phyloP scores from a whole-genome alignment of 2,797 vertebrate genomes.

The Varecia variegata region DNA sequence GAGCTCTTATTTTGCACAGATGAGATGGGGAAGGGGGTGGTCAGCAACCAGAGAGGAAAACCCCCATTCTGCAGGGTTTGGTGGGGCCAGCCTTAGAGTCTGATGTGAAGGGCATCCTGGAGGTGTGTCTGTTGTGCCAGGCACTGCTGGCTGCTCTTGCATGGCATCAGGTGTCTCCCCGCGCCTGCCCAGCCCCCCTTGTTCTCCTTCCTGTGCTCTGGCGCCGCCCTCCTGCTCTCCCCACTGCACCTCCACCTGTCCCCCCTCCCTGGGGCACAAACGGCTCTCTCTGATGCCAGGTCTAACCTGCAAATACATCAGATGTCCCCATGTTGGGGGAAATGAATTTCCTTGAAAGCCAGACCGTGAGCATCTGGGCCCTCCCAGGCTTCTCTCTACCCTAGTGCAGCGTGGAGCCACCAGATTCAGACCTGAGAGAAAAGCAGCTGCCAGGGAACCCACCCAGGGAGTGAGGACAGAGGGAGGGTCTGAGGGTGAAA shows the following conservation, averaged over 20 bases:
- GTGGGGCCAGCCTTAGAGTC: background rate
- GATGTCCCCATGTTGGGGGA: background rate
- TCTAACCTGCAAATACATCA: background rate
- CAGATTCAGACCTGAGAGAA: background rate
- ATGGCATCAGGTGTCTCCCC: too few relatives aligned
- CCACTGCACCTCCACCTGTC: rapidly evolving
- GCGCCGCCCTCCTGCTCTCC: too few relatives aligned
- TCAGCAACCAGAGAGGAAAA: background rate
- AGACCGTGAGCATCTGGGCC: background rate
- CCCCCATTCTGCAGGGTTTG: background rate
- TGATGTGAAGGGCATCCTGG: too few relatives aligned
- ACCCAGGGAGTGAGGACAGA: background rate
- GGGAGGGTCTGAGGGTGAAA: background rate
- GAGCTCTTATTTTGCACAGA: background rate
- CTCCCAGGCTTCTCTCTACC: background rate
- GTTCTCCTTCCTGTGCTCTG: background rate
- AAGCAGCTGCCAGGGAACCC: background rate
- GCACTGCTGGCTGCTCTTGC: background rate
- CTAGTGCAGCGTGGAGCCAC: background rate
- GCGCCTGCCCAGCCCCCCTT: rapidly evolving
- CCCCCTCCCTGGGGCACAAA: background rate
- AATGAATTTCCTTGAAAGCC: background rate
- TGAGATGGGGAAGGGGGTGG: background rate
- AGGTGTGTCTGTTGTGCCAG: background rate
- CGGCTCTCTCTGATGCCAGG: background rate